A percentile compares a stretch with the other conserved stretches of the same genome.
phyloP scores from a whole-genome alignment of 2,113 vertebrate species.

The Sebastes schlegelii region DNA sequence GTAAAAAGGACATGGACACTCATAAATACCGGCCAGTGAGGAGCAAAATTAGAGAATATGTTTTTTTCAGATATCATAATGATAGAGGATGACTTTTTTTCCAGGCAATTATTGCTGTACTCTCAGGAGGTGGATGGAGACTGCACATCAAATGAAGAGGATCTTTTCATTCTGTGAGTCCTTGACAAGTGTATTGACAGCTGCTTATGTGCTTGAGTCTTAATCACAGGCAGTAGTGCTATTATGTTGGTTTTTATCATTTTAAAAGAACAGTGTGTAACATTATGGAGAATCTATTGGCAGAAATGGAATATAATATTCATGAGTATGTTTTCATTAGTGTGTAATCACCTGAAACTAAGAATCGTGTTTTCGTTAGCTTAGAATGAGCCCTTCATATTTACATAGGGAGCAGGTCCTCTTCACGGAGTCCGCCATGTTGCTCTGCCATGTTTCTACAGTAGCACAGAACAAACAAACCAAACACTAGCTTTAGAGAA shows the following conservation, averaged over 20 bases:
- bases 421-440: no score
- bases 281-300: no score
- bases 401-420: no score
- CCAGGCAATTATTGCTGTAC: conserved; percentile 95
- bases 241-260: background rate
- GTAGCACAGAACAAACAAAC: no score
- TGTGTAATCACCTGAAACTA: no score
- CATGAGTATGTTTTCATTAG: no score
- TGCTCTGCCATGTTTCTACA: no score
- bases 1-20: background rate
- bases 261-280: no score
- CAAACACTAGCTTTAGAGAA: no score
- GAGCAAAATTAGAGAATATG: background rate
- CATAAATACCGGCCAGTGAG: background rate
- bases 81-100: background rate
- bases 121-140: conserved; percentile 95
- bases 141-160: conserved; percentile 94
- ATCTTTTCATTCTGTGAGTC: conserved; percentile 98
- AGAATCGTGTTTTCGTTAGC: no score
- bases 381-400: no score
- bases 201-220: background rate
- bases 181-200: background rate
- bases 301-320: no score
- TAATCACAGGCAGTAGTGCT: background rate
- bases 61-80: background rate